These are phyloP conservation scores for Ectemnius continuus DNA, from an alignment of 2,888 invertebrate genomes.

Conservation along the genomic window DNA sequence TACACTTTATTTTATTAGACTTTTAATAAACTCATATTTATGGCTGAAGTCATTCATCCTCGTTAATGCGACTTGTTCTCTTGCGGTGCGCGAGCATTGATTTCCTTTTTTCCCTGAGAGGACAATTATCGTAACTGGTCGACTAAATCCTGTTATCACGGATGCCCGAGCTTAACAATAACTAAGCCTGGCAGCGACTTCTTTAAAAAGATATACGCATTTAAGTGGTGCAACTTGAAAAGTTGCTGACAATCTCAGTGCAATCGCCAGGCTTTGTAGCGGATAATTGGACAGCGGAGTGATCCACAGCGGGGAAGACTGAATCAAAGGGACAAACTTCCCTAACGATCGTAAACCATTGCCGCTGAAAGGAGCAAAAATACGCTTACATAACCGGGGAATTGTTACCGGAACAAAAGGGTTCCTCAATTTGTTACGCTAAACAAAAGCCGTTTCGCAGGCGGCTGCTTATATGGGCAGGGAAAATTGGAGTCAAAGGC, in stretches of 20 bases:
- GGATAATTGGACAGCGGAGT: conserved; percentile 48
- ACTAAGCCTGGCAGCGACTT: background rate
- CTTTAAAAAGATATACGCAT: conserved; percentile 1
- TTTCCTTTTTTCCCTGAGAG: too few relatives aligned
- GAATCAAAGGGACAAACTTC: conserved; percentile 48
- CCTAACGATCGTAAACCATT: conserved; percentile 31
- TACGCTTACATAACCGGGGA: conserved; percentile 1
- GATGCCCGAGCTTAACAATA: background rate
- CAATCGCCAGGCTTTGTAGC: conserved; percentile 22
- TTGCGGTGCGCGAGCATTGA: too few relatives aligned
- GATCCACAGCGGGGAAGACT: conserved; percentile 44
- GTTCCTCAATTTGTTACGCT: conserved; percentile 36
- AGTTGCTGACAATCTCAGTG: conserved; percentile 1
- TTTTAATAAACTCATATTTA: background rate
- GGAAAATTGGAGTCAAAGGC: background rate
- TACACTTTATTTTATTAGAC: background rate
- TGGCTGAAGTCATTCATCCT: too few relatives aligned
- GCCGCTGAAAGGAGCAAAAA: background rate
- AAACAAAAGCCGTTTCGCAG: conserved; percentile 33
- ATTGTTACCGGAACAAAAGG: background rate
- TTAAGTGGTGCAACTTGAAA: background rate
- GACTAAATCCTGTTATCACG: background rate
- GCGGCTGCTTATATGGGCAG: background rate
- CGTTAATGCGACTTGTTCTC: too few relatives aligned
- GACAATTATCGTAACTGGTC: background rate